Base-by-base conservation (phyloP, 2,888 invertebrate genomes). In the Galerucella nymphaeae region DNA sequence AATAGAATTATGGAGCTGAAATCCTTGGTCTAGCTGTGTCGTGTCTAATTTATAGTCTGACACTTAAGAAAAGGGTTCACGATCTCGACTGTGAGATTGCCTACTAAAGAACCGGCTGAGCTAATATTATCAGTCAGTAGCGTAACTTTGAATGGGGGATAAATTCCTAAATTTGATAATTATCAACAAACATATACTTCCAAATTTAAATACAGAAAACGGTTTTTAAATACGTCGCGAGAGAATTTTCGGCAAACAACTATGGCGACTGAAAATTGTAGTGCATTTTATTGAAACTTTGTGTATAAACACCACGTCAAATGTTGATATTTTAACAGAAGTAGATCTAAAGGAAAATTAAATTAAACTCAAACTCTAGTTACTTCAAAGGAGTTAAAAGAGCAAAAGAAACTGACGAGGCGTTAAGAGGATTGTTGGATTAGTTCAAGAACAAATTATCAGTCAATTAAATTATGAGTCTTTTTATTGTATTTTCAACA, bases 31-130 rank as follows among this genome's bases (percentile, higher is more conserved):
- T 59, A 23, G 48, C 66, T 59, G 66, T 23, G 45, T 66, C 66
- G 45, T 50, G 62, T 71, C 53, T 58, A 68, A 69, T 69, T 69
- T 69, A 69, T 69, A n/a, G 59, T 57, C 63, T 42, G 72, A 68
- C 68, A 67, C 63, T 58, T 63, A 63, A 63, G 71, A n/a, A 50
- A 59, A 66, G 41, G 53, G 53, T 50, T 53, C 55, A 53, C 69
- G 55, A 63, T 68, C 50, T 30, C 53, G 14, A 38, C 55, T 42
- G 66, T 45, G 18, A 45, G 66, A 66, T 66, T 66, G 42, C 58
- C n/a, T n/a, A 42, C 50, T n/a, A 41, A 61, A 68, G 50, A 59
- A 68, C 41, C 18, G 9, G 48, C 5, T 18, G 5, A 53, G 16
- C 53, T 53, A 53, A 53, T 53, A 16, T 18, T 16, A 16, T 9